These are phyloP conservation scores for Sitta europaea DNA, from an alignment of 2,113 vertebrate genomes.

Conservation along the genomic window DNA sequence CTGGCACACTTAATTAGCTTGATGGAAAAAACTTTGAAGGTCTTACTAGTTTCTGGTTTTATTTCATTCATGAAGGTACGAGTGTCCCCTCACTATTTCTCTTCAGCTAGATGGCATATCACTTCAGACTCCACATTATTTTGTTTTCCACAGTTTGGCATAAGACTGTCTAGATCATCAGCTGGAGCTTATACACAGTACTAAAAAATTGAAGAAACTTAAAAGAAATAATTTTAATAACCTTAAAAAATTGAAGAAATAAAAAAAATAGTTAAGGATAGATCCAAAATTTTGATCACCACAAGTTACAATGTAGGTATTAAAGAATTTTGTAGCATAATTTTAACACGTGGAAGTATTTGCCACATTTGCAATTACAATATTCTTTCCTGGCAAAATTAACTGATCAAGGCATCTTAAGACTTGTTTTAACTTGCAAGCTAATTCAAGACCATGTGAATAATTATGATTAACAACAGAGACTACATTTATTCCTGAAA, in stretches of 20 bases:
- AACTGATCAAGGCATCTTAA: background rate
- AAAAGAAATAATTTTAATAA: too few relatives aligned
- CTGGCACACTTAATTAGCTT: background rate
- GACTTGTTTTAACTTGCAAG: constrained; percentile 1
- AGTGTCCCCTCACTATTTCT: background rate
- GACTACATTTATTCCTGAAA: background rate
- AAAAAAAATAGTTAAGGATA: background rate
- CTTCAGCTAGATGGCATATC: background rate
- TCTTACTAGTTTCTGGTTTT: background rate
- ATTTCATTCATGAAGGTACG: background rate
- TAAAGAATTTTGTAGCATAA: background rate
- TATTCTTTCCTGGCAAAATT: background rate
- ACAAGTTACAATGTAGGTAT: background rate
- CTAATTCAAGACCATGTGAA: background rate
- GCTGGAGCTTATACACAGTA: background rate
- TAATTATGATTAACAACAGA: background rate
- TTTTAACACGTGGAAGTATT: background rate
- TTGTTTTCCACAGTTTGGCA: background rate
- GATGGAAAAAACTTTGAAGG: background rate
- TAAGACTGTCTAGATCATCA: background rate
- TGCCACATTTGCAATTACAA: background rate
- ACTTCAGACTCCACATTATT: background rate
- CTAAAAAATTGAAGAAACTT: background rate
- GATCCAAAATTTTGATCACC: background rate
- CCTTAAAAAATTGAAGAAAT: too few relatives aligned